Conservation (phyloP, 2,888 invertebrate species). For the Seira musarum region DNA sequence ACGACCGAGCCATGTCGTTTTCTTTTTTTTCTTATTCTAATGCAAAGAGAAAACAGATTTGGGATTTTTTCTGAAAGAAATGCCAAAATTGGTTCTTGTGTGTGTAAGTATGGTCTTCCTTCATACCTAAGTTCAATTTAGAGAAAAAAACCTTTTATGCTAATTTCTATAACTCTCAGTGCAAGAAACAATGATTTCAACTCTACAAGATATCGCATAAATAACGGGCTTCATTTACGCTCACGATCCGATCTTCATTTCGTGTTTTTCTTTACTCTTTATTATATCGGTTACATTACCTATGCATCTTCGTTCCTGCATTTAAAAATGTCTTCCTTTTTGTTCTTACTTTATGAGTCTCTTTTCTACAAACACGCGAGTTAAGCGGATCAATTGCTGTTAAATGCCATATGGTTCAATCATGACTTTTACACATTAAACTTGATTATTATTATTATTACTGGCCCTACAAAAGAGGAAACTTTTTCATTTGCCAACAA, state of each 20-base stretch:
- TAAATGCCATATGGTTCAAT: slow-evolving; percentile 30
- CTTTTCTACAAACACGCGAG: not conserved
- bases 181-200: slow-evolving; percentile 3
- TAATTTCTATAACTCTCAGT: slow-evolving; percentile 20
- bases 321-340: not conserved
- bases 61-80: slow-evolving; percentile 4
- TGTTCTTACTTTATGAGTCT: not conserved
- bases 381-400: slow-evolving; percentile 4
- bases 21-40: slow-evolving; percentile 7
- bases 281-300: not conserved
- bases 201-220: slow-evolving; percentile 46
- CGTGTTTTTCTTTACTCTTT: not conserved
- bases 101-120: no score
- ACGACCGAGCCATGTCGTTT: slow-evolving; percentile 3
- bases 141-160: slow-evolving; percentile 27
- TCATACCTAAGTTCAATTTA: slow-evolving; percentile 7
- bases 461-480: not conserved
- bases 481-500: not conserved
- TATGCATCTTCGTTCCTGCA: not conserved
- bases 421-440: slow-evolving; percentile 35
- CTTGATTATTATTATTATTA: slow-evolving; percentile 9
- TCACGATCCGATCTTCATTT: slow-evolving; percentile 27
- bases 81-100: not conserved
- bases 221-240: slow-evolving; percentile 53
- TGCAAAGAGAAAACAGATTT: slow-evolving; percentile 8